Base-by-base conservation (phyloP, 2,113 vertebrate genomes). In the Natator depressus region DNA sequence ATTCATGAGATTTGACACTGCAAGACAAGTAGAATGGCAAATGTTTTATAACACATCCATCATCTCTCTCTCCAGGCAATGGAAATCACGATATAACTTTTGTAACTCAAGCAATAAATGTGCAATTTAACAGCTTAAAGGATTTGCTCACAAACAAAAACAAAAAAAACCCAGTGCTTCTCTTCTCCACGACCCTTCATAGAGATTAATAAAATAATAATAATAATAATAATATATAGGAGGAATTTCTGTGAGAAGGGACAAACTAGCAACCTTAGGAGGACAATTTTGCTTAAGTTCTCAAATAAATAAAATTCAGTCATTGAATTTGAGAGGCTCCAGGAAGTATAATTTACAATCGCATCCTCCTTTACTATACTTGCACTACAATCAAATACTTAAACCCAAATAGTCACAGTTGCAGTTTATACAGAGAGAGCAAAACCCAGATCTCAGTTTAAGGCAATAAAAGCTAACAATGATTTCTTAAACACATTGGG, bases 281-380 rank as follows among this genome's bases (percentile, higher is more conserved):
- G 14, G n/a, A 72, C 22, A 51, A 94, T n/a, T 65, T 24, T 69
- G 75, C 75, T 91, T 94, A 78, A 16, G 11, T 47, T 78, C 42
- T 24, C 20, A 80, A 50, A 49, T 19, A 94, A 88, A 93, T 31
- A 94, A 86, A 93, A 88, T 88, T 91, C 84, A 88, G 82, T 5
- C 62, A 78, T 10, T 53, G 46, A 65, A 42, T 65, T 42, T 50
- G 13, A 93, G 46, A 89, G 29, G 38, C 62, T 57, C 83, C 72
- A 59, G 47, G 42, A 93, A 51, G 47, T 35, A 91, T 9, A 90
- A 69, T 49, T 84, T 19, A 46, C 4, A 90, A 94, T 54, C 35
- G 5, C 72, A 84, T 38, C n/a, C 27, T 46, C 46, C 62, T 78
- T 65, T 88, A 16, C 16, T 86, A 53, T 31, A 90, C n/a, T 90